phyloP scores from a whole-genome alignment of 2,888 invertebrate genomes.

The Brachycybe producta region DNA sequence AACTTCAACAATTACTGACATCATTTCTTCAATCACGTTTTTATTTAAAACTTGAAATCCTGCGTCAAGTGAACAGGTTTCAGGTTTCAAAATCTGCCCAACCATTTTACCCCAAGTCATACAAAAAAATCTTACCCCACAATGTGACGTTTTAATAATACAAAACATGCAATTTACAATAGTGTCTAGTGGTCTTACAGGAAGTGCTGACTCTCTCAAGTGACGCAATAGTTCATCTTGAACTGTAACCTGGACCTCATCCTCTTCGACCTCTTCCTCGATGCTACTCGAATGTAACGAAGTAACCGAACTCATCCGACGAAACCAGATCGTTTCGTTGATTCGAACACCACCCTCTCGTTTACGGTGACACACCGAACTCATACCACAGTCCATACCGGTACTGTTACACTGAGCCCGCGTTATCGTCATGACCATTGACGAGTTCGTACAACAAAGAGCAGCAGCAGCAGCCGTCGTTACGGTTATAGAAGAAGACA shows the following conservation, averaged over 20 bases:
- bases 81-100: no score
- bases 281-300: conserved; percentile 13
- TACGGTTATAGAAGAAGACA: no score
- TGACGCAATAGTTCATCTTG: conserved; percentile 1
- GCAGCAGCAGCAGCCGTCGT: no score
- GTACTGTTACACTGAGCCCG: neutral
- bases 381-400: conserved; percentile 15
- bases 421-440: conserved; percentile 14
- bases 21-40: no score
- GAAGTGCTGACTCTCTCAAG: neutral
- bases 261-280: conserved; percentile 11
- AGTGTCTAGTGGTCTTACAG: neutral
- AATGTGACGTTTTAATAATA: neutral
- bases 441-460: no score
- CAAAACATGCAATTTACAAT: neutral
- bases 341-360: conserved; percentile 3
- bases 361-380: conserved; percentile 5
- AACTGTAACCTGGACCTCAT: neutral
- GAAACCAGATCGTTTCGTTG: conserved; percentile 14
- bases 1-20: no score
- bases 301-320: conserved; percentile 11
- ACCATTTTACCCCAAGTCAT: no score
- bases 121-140: neutral
- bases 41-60: no score
- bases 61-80: no score